phyloP scores from a whole-genome alignment of 2,797 vertebrate species.

The Taenioides sp. region DNA sequence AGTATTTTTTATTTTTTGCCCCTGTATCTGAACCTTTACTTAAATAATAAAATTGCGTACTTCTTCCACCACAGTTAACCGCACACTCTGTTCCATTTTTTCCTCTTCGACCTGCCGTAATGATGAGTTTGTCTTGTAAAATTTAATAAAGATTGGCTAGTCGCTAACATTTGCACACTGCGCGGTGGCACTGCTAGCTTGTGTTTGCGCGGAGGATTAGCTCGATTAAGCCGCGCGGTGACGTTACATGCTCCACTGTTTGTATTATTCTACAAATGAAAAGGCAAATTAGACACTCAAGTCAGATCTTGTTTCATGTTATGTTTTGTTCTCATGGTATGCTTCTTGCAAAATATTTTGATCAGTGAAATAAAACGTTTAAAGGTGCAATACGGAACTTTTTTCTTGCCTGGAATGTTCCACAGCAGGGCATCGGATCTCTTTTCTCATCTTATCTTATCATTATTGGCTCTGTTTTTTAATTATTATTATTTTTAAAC shows the following conservation, averaged over 20 bases:
- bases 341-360: not conserved
- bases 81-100: constrained; percentile 38
- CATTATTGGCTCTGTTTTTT: no score
- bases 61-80: no score
- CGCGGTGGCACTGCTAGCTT: not conserved
- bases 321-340: not conserved
- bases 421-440: no score
- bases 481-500: no score
- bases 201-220: constrained; percentile 10
- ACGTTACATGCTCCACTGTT: not conserved
- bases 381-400: no score
- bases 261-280: constrained; percentile 3
- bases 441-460: no score
- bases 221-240: not conserved
- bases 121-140: constrained; percentile 8
- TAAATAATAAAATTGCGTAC: no score
- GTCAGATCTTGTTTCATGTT: constrained; percentile 5
- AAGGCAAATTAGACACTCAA: constrained; percentile 1
- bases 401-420: no score
- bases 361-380: no score
- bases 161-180: constrained; percentile 5
- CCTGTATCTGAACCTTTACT: no score
- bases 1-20: no score
- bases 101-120: constrained; percentile 14
- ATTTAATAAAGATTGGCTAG: constrained; percentile 8